These are phyloP conservation scores for Carabus problematicus DNA, from an alignment of 2,888 invertebrate genomes.

Conservation along the genomic window DNA sequence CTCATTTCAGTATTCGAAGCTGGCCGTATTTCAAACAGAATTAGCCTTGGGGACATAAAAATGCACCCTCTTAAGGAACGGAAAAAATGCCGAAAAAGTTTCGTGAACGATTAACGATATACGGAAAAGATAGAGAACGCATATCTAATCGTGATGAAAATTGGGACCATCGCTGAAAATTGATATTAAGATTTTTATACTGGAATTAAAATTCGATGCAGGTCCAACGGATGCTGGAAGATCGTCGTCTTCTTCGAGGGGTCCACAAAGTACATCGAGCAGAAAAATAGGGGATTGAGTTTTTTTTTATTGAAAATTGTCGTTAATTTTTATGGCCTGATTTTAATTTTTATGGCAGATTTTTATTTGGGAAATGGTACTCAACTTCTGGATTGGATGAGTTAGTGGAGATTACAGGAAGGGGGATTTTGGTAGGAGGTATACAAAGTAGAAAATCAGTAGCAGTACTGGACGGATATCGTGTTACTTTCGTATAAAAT, in stretches of 20 bases:
- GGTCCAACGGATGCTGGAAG: not conserved
- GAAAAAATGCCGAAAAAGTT: not conserved
- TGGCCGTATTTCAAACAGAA: conserved; percentile 35
- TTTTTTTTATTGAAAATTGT: conserved; percentile 38
- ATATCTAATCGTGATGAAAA: conserved; percentile 26
- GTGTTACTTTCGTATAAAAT: too few species aligned
- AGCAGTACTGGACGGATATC: too few species aligned
- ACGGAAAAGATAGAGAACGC: too few species aligned
- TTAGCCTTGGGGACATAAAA: conserved; percentile 52
- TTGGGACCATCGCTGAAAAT: conserved; percentile 30
- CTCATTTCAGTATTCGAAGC: conserved; percentile 18
- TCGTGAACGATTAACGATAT: conserved; percentile 12
- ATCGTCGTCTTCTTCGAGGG: not conserved
- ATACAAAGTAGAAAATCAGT: too few species aligned
- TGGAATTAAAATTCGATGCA: conserved; percentile 45
- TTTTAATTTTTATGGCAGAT: conserved; percentile 34
- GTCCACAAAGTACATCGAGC: conserved; percentile 31
- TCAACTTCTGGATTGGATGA: not conserved
- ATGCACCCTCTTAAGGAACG: conserved; percentile 52
- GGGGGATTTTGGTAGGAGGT: too few species aligned
- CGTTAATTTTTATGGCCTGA: conserved; percentile 35
- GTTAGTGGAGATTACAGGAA: too few species aligned
- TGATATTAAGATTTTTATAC: conserved; percentile 51
- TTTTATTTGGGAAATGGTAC: conserved; percentile 10
- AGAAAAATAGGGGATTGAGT: conserved; percentile 24